Evolutionary conservation across 2,113 vertebrate genomes (phyloP).

Genomic region (Vidua macroura): DNA sequence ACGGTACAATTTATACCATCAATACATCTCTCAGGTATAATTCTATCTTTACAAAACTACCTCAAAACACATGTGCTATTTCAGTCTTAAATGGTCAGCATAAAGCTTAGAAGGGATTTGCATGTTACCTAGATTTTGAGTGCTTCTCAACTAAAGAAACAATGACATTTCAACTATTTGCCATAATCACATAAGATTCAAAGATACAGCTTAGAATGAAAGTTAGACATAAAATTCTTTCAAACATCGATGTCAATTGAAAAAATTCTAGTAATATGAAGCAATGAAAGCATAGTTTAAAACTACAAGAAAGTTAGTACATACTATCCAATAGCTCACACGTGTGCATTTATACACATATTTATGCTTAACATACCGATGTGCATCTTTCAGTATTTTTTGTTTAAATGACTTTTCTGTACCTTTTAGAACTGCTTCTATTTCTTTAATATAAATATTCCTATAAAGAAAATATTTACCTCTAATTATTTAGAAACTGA

Average conservation of each 20-base stretch:
- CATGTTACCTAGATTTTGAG: not conserved
- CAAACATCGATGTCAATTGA: not conserved
- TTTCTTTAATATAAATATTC: conserved; percentile 36
- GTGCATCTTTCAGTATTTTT: not conserved
- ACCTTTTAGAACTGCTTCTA: conserved; percentile 9
- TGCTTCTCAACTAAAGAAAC: not conserved
- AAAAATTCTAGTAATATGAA: not conserved
- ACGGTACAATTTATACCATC: not conserved
- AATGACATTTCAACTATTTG: not conserved
- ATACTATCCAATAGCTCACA: not conserved
- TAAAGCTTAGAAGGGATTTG: not conserved
- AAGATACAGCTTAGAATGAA: not conserved
- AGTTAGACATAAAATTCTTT: not conserved
- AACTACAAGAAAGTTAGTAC: not conserved
- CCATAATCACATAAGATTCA: not conserved
- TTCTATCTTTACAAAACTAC: not conserved
- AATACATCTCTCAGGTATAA: not conserved
- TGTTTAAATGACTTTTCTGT: not conserved
- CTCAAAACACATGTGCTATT: not conserved
- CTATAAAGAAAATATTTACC: conserved; percentile 28
- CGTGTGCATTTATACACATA: not conserved
- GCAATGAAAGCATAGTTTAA: conserved; percentile 15
- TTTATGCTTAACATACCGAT: not conserved
- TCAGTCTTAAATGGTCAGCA: not conserved
- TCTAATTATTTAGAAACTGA: conserved; percentile 8